phyloP scores from a whole-genome alignment of 2,888 invertebrate genomes.

The Plebejus melissa region DNA sequence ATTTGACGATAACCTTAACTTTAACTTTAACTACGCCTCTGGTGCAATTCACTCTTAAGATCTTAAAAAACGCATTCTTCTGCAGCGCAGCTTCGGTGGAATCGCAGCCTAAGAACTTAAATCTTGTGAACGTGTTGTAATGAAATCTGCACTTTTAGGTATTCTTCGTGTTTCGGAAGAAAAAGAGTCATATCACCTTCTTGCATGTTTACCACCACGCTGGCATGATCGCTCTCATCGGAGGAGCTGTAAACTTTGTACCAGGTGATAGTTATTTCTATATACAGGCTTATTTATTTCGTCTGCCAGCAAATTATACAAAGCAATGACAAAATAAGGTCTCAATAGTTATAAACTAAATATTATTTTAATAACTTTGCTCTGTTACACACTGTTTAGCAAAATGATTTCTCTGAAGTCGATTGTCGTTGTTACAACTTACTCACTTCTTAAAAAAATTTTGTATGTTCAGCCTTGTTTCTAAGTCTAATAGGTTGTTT shows the following conservation, averaged over 20 bases:
- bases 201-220: slow-evolving; percentile 89
- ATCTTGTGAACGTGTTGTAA: background rate
- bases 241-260: background rate
- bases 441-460: too few species aligned
- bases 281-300: background rate
- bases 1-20: too few species aligned
- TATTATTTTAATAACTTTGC: background rate
- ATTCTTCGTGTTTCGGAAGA: slow-evolving; percentile 87
- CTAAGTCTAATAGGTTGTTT: too few species aligned
- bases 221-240: slow-evolving; percentile 81
- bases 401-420: background rate
- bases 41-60: too few species aligned
- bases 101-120: too few species aligned
- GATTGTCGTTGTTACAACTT: background rate
- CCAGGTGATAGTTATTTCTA: background rate
- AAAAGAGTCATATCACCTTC: slow-evolving; percentile 83
- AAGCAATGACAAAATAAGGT: too few species aligned
- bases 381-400: background rate
- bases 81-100: too few species aligned
- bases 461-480: too few species aligned
- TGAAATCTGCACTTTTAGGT: slow-evolving; percentile 63
- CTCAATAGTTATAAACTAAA: too few species aligned
- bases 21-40: too few species aligned
- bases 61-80: too few species aligned
- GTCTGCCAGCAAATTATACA: too few species aligned